A percentile compares a stretch with the other conserved stretches of the same genome.
phyloP scores from a whole-genome alignment of 2,888 invertebrate genomes.

The Dryococelus australis region DNA sequence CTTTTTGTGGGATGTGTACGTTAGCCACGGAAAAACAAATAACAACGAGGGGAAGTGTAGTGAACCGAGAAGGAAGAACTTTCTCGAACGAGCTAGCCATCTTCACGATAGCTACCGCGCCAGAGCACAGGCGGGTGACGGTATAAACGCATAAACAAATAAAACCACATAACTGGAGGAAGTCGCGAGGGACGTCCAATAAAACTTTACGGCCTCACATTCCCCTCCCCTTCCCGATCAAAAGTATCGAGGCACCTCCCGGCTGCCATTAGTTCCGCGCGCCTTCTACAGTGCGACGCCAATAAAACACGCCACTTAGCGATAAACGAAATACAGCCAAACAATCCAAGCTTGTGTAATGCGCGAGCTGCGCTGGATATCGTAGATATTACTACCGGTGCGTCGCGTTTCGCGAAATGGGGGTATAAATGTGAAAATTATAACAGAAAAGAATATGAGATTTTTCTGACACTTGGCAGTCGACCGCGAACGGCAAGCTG shows the following conservation, averaged over 20 bases:
- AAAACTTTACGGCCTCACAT: neutral
- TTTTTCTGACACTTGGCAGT: no score
- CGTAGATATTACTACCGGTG: no score
- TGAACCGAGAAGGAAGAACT: no score
- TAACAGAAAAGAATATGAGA: no score
- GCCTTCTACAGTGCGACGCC: neutral
- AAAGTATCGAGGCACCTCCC: neutral
- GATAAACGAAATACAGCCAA: neutral
- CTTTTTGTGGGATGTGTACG: no score
- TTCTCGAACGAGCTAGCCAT: no score
- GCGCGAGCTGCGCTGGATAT: neutral
- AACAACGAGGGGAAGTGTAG: no score
- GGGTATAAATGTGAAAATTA: no score
- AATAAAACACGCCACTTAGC: neutral
- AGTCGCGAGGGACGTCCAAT: neutral
- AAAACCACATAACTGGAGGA: neutral
- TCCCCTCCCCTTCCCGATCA: neutral
- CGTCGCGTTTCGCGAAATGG: no score
- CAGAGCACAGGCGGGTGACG: neutral
- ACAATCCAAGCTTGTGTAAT: neutral
- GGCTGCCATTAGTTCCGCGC: neutral
- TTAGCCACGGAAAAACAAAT: no score
- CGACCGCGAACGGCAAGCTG: no score
- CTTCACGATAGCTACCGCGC: neutral
- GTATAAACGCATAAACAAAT: constrained; percentile 10